A percentile compares a stretch with the other conserved stretches of the same genome.
Conservation (phyloP, 2,113 vertebrate genomes). For the Ictalurus furcatus region DNA sequence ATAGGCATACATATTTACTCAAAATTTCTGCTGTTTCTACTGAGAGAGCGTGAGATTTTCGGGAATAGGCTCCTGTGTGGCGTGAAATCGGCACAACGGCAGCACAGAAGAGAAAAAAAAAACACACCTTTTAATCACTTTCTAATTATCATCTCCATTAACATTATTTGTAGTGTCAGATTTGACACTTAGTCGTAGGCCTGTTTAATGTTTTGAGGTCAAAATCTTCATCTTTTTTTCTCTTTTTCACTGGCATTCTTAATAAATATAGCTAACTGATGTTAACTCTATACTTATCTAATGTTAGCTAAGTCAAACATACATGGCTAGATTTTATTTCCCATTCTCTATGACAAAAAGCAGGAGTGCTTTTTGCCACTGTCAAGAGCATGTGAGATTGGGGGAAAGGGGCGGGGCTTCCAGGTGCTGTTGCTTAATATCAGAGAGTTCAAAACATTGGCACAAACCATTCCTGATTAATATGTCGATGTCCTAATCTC, state of each 20-base stretch:
- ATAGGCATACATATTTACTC: neutral
- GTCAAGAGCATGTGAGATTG: neutral
- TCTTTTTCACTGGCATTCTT: neutral
- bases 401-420: neutral
- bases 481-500: neutral
- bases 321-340: neutral
- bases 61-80: neutral
- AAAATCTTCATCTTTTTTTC: neutral
- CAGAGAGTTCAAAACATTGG: neutral
- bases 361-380: neutral
- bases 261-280: neutral
- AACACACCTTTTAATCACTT: neutral
- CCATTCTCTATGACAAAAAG: neutral
- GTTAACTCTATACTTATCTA: neutral
- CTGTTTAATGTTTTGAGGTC: neutral
- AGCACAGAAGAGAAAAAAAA: neutral
- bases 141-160: neutral
- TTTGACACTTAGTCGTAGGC: neutral
- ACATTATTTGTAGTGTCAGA: neutral
- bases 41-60: neutral
- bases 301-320: neutral
- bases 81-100: neutral
- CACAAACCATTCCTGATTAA: neutral
- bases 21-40: neutral
- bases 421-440: neutral